Base-by-base conservation (phyloP, 1,140 invertebrate species). In the Archegozetes longisetosus region DNA sequence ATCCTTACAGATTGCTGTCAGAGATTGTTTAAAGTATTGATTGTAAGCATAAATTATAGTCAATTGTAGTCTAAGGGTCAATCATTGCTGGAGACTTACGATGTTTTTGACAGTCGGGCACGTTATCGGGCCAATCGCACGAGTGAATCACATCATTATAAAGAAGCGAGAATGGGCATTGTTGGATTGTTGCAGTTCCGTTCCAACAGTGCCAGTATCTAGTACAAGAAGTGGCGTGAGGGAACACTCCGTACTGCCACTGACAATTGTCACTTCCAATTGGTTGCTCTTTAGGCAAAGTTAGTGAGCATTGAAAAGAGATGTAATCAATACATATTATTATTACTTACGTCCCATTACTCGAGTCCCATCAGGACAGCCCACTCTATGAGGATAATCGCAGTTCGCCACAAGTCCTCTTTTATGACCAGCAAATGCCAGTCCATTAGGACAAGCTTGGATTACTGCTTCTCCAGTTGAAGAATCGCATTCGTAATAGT, bases 171-270 rank as follows among this genome's bases (percentile, higher is more conserved):
- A 88, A 88, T 65, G 90, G 90, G 72, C 88, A 92, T n/a, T 89
- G 79, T 70, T 91, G 88, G 71, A 90, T 87, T 0, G 86, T 88
- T 13, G 87, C 84, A 0, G 88, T 91, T 29, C 88, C 87, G 70
- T 91, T 91, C 88, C 88, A 91, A 70, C 88, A 91, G 1, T 88
- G 90, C 88, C 88, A 92, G 71, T 91, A 91, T 17, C 88, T 76
- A 0, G 88, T 92, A 75, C 88, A 91, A 0, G 85, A 88, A 0
- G 87, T 90, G 72, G 90, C 87, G 70, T 92, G 88, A 0, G 88
- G 87, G 71, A 91, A 91, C 65, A 91, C 90, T 24, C 88, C 88
- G 69, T 90, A 92, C 58, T 89, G 73, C 88, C 88, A 92, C 66
- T 88, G 86, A 69, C 88, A 92, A 68, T 91, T 88, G 62, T 90